These are phyloP conservation scores for Scylla paramamosain DNA, from an alignment of 1,140 invertebrate species.

Conservation along the genomic window DNA sequence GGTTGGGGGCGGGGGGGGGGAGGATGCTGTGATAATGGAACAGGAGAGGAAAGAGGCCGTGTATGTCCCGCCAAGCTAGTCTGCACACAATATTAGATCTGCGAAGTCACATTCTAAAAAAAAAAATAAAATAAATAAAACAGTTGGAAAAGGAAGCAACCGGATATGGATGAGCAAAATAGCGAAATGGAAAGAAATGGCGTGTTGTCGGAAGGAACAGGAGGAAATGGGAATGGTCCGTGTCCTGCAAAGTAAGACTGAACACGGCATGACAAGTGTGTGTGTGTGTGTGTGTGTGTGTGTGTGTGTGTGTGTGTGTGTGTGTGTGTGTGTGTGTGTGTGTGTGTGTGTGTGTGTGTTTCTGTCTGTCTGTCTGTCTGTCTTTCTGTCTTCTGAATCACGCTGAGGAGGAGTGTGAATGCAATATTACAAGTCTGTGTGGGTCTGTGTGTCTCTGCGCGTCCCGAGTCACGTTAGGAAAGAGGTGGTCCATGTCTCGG, in stretches of 20 bases:
- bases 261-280: too few relatives aligned
- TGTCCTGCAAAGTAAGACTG: neutral
- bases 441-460: neutral
- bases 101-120: too few relatives aligned
- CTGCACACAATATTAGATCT: neutral
- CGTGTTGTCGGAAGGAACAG: neutral
- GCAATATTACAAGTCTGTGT: too few relatives aligned
- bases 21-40: neutral
- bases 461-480: neutral
- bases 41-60: neutral
- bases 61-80: neutral
- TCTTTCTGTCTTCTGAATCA: too few relatives aligned
- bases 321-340: constrained; percentile 40
- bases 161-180: too few relatives aligned
- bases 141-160: too few relatives aligned
- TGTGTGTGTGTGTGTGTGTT: neutral
- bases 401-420: too few relatives aligned
- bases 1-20: neutral
- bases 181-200: too few relatives aligned
- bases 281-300: neutral
- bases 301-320: constrained; percentile 36
- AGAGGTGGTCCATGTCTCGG: too few relatives aligned
- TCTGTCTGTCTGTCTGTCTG: too few relatives aligned
- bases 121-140: too few relatives aligned
- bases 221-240: neutral